Base-by-base conservation (phyloP, 1,140 invertebrate genomes). In the Phocides pigmalion region DNA sequence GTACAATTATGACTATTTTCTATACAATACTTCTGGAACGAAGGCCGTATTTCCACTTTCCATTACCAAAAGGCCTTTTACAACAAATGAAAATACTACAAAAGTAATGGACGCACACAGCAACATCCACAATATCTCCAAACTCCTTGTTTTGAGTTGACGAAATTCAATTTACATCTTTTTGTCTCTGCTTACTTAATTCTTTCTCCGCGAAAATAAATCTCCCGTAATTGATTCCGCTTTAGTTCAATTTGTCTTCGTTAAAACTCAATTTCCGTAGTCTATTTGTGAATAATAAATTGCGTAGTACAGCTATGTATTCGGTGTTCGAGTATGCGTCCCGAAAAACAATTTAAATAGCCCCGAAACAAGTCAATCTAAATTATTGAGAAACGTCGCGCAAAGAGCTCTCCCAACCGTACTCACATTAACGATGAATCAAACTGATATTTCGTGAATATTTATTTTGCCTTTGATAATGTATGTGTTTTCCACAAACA, bases 281-380 rank as follows among this genome's bases (percentile, higher is more conserved):
- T 89, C 80, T 83, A 84, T 89, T 87, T 86, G 83, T 84, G 81
- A 84, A 86, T 87, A 89, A 89, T 86, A 86, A 89, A 87, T 86
- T 79, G 81, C 77, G 66, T 72, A 79, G 35, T 56, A 74, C 74
- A 76, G 67, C 68, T 69, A 71, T 77, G 74, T 72, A 77, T 50
- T 62, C n/a, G 44, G 74, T 72, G 79, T 50, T 62, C n/a, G 44
- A 22, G 12, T 9, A 20, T 50, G 9, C 59, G 51, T 56, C 37
- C 64, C 72, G 44, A 56, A 74, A 81, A 82, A 83, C 76, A 79
- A 80, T 84, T 82, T 76, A 64, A 68, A 62, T 68, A 54, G 53
- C 46, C 63, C 15, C 44, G 68, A 74, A 72, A 80, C 77, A 73
- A 83, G 79, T 83, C 81, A 85, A 79, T 85, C 81, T 81, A 78